Conservation (phyloP, 92 coral and sea anemone species). For the Phenganax stokvisi region DNA sequence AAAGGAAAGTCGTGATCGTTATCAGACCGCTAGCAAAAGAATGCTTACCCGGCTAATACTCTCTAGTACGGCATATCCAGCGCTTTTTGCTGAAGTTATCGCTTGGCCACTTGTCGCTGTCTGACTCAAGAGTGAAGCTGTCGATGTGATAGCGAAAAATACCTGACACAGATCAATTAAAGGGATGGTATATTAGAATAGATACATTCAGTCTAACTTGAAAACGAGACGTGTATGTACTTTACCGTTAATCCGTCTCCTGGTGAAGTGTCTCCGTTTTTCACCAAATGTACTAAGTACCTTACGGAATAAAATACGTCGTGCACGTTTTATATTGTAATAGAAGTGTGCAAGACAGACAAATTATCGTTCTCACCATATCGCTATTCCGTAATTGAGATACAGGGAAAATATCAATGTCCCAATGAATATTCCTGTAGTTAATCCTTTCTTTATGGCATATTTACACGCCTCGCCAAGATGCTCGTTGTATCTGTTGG, state of each 20-base stretch:
- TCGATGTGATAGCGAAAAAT: constrained; percentile 1
- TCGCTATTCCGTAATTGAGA: neutral
- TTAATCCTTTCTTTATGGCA: constrained; percentile 3
- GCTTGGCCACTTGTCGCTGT: neutral
- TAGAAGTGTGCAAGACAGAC: neutral
- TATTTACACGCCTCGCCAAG: constrained; percentile 1
- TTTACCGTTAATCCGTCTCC: neutral
- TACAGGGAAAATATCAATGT: neutral
- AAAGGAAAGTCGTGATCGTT: too few species aligned
- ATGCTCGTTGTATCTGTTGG: constrained; percentile 9
- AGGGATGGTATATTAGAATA: neutral
- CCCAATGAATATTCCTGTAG: neutral
- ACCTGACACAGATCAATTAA: neutral
- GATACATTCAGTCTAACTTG: neutral
- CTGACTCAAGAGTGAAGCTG: neutral
- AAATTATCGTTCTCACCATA: neutral
- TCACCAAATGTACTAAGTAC: constrained; percentile 1
- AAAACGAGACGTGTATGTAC: neutral
- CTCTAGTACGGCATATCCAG: neutral
- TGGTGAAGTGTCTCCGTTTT: neutral
- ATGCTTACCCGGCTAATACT: neutral
- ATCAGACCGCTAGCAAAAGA: too few species aligned
- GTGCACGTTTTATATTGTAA: neutral
- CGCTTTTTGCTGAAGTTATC: neutral
- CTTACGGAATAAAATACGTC: neutral